A percentile compares a stretch with the other conserved stretches of the same genome.
Conservation (phyloP, 2,797 vertebrate species). For the Coracias cyanogaster region DNA sequence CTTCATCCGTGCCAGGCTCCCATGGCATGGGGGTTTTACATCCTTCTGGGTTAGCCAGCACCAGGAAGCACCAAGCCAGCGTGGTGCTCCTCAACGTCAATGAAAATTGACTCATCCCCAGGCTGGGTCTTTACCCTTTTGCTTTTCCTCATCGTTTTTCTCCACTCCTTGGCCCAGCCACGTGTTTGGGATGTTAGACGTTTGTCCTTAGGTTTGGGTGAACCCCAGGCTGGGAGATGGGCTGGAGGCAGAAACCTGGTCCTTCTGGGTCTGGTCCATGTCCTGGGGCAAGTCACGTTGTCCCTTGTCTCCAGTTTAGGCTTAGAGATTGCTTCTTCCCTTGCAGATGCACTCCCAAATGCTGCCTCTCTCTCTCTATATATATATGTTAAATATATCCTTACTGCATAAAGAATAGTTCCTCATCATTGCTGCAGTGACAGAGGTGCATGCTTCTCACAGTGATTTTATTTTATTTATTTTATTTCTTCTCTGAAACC, state of each 20-base stretch:
- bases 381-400: fast-evolving
- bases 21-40: fast-evolving
- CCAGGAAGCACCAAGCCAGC: fast-evolving
- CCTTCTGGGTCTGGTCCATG: background rate
- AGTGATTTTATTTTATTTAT: background rate
- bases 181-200: fast-evolving
- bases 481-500: background rate
- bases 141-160: background rate
- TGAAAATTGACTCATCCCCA: background rate
- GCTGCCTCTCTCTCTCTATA: background rate
- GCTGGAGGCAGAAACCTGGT: background rate
- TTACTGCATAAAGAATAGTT: fast-evolving
- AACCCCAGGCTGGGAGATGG: background rate
- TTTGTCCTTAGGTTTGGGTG: background rate
- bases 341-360: background rate
- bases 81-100: background rate
- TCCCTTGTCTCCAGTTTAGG: background rate
- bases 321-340: background rate
- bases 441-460: too few species aligned
- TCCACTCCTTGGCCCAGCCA: fast-evolving
- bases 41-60: background rate
- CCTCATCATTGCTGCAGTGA: fast-evolving
- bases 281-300: background rate
- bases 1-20: background rate
- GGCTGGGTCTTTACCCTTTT: background rate